Conservation (phyloP, 1,140 invertebrate genomes). For the Drosophila sp. region DNA sequence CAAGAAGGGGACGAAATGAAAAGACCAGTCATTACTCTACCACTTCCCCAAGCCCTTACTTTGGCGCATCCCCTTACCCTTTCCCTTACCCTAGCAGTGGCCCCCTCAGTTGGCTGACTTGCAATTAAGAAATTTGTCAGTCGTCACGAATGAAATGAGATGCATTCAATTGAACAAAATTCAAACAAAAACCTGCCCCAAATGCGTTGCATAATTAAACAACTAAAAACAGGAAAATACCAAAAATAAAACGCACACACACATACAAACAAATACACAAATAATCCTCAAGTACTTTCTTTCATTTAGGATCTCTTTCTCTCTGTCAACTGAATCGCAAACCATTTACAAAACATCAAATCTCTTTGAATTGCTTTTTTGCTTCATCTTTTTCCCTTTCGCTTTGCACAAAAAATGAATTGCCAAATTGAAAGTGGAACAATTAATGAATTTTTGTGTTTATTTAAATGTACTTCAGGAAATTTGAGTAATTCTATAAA, state of each 20-base stretch:
- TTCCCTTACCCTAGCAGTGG: background rate
- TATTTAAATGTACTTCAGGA: too few species aligned
- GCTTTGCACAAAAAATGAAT: background rate
- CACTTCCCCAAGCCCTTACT: background rate
- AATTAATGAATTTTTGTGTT: slow-evolving; percentile 4
- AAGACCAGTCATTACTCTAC: background rate
- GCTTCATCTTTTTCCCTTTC: background rate
- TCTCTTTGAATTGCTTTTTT: slow-evolving; percentile 7
- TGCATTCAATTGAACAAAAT: slow-evolving; percentile 75
- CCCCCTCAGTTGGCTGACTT: slow-evolving; percentile 41
- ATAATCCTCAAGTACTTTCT: too few species aligned
- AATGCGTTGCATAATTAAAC: slow-evolving; percentile 65
- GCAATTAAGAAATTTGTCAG: slow-evolving; percentile 82
- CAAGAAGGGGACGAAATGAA: too few species aligned
- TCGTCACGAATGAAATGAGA: slow-evolving; percentile 71
- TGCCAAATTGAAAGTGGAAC: background rate
- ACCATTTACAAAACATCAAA: background rate
- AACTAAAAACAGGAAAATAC: background rate
- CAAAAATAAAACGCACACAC: background rate
- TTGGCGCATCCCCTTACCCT: background rate
- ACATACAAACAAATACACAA: too few species aligned
- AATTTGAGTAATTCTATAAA: too few species aligned
- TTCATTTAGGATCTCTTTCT: background rate
- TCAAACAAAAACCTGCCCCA: slow-evolving; percentile 33
- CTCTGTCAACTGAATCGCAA: background rate